Evolutionary conservation across 1,140 invertebrate species (phyloP).

Genomic region (Anthonomus grandis): DNA sequence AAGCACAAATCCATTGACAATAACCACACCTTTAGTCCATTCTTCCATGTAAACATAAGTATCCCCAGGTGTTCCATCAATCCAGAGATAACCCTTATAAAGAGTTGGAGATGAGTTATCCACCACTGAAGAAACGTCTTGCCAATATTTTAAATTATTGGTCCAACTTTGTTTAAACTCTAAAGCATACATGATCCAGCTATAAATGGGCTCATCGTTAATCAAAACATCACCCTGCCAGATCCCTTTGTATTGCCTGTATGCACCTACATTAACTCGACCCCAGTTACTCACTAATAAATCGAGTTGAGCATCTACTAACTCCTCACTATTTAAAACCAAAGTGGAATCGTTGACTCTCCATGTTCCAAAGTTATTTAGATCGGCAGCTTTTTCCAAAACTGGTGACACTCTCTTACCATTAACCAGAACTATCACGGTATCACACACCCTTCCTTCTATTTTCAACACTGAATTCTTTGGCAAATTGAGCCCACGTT

Average conservation of each 20-base stretch:
- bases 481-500: slow-evolving; percentile 37
- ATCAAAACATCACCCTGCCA: slow-evolving; percentile 24
- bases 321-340: slow-evolving; percentile 25
- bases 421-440: slow-evolving; percentile 53
- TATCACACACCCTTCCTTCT: slow-evolving; percentile 52
- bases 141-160: slow-evolving; percentile 32
- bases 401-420: slow-evolving; percentile 45
- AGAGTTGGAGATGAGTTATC: slow-evolving; percentile 26
- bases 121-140: slow-evolving; percentile 25
- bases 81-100: slow-evolving; percentile 20
- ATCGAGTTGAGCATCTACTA: slow-evolving; percentile 47
- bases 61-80: slow-evolving; percentile 16
- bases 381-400: slow-evolving; percentile 36
- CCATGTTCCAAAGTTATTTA: slow-evolving; percentile 52
- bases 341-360: slow-evolving; percentile 40
- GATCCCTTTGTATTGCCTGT: slow-evolving; percentile 39
- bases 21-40: slow-evolving; percentile 58
- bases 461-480: slow-evolving; percentile 44
- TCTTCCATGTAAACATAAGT: slow-evolving; percentile 45
- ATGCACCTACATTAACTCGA: slow-evolving; percentile 55
- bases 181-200: slow-evolving; percentile 54
- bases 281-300: slow-evolving; percentile 61
- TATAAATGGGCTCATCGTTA: slow-evolving; percentile 11
- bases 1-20: slow-evolving; percentile 63
- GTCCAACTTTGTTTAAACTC: slow-evolving; percentile 53